Base-by-base conservation (phyloP, 2,113 vertebrate genomes). In the Hemiprocne comata region DNA sequence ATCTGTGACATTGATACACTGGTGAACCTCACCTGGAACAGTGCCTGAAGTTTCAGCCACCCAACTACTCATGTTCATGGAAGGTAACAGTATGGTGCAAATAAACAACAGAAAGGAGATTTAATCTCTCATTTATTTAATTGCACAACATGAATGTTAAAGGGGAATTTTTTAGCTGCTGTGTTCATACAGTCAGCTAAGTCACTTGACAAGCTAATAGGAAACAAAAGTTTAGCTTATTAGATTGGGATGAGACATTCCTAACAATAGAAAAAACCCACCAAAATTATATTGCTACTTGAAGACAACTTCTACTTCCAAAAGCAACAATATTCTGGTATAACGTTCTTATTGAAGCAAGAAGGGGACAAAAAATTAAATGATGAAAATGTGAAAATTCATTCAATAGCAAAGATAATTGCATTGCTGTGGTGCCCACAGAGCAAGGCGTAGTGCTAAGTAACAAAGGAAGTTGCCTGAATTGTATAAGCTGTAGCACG, bases 311-410 rank as follows among this genome's bases (percentile, higher is more conserved):
- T 74, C 53, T 51, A 2, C 13, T 36, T 87, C n/a, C 26, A 34
- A 42, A 11, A 75, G 7, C 11, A 78, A 33, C 2, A 1, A 33
- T 28, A 58, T 46, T 44, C 65, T 46, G 20, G 3, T 40, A 14
- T 13, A 40, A 12, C 26, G 70, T 61, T 23, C 29, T 42, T 42
- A 42, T 4, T 36, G 34, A 85, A 75, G 13, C 21, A 50, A 75
- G 48, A 24, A 64, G 19, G 34, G 5, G 40, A 5, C 9, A 74
- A 76, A 87, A 70, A 13, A 1, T 24, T 48, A 53, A 72, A 36
- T 58, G 26, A 40, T 1, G n/a, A n/a, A n/a, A 46, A 54, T 0
- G 0, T 42, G 61, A 51, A 17, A 55, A 85, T 21, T 17, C 20
- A 42, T 60, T 71, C 21, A 64, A 4, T 6, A 6, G 23, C 20